Evolutionary conservation across 2,113 vertebrate genomes (phyloP), one percentile per base, ranked within the genome.

Genomic region (Phoxinus phoxinus): DNA sequence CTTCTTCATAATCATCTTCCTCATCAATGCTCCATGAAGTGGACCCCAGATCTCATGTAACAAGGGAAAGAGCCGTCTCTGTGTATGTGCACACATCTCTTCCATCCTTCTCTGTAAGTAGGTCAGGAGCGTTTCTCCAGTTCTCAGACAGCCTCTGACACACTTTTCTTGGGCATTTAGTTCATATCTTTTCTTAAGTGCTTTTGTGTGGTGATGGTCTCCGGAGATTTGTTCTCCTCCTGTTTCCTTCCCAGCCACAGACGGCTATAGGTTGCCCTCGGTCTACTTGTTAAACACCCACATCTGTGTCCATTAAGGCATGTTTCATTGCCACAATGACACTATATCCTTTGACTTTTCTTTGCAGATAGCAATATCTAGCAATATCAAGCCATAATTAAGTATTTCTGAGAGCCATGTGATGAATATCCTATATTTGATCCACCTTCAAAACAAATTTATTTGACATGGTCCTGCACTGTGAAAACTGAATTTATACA

Each of bases 121-220:
- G 85, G 85, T 82, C 85, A 86, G 37, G 27, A 41, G 71, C 67
- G 12, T 61, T 73, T 82, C n/a, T 46, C 23, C 65, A 56, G 61
- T 85, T 71, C 59, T 78, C 84, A 71, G 32, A 25, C 48, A 81
- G 51, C 56, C 84, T 72, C 63, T 71, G 85, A 83, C 80, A 86
- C 32, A 83, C 73, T 83, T 86, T 83, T 86, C 59, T 65, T 65
- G 13, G 46, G 48, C 85, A 76, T 83, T 83, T 86, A 86, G 56
- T 82, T 86, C 81, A 83, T 78, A 83, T 86, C 80, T 53, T 77
- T 83, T 65, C 35, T 69, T 69, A 83, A 83, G 81, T 83, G 81
- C 81, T 83, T 83, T 72, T 72, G 81, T 83, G 81, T 58, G 81
- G 67, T 72, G 81, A 72, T 56, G 81, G 65, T 56, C 81, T 48